phyloP scores from a whole-genome alignment of 1,140 invertebrate genomes.

The Tachypleus tridentatus region DNA sequence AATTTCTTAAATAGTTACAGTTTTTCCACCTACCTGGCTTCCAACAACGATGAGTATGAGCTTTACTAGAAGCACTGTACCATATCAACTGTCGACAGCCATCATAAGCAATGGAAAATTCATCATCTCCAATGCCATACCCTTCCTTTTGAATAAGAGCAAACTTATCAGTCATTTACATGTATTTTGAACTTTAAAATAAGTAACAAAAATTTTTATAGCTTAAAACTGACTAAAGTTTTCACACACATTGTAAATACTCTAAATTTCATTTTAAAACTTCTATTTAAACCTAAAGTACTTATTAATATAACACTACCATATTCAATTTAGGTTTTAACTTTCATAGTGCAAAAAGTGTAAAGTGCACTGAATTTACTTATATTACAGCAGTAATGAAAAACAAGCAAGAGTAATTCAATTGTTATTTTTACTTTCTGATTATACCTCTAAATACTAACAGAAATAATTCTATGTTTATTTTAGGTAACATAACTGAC shows the following conservation, averaged over 20 bases:
- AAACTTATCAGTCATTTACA: too few species aligned
- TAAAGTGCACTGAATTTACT: too few species aligned
- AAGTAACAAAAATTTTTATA: slow-evolving; percentile 5
- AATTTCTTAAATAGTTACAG: slow-evolving; percentile 9
- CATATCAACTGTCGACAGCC: slow-evolving; percentile 80
- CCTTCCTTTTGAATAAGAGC: slow-evolving; percentile 52
- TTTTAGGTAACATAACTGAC: too few species aligned
- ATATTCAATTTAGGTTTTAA: too few species aligned
- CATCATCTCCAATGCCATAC: slow-evolving; percentile 89
- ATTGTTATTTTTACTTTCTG: too few species aligned
- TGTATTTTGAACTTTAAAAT: slow-evolving; percentile 21
- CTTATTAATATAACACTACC: too few species aligned
- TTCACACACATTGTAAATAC: slow-evolving; percentile 7
- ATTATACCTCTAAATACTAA: too few species aligned
- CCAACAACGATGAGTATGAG: slow-evolving; percentile 55
- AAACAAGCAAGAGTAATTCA: too few species aligned
- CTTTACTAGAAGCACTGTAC: slow-evolving; percentile 65
- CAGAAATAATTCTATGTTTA: too few species aligned
- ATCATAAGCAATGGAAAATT: slow-evolving; percentile 79
- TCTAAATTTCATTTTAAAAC: neutral
- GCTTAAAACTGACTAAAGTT: neutral
- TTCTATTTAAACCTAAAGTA: too few species aligned
- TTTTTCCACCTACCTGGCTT: slow-evolving; percentile 41
- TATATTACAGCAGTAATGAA: too few species aligned
- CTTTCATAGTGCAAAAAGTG: too few species aligned